Conservation (phyloP, 2,113 vertebrate genomes). For the Serilophus lunatus region DNA sequence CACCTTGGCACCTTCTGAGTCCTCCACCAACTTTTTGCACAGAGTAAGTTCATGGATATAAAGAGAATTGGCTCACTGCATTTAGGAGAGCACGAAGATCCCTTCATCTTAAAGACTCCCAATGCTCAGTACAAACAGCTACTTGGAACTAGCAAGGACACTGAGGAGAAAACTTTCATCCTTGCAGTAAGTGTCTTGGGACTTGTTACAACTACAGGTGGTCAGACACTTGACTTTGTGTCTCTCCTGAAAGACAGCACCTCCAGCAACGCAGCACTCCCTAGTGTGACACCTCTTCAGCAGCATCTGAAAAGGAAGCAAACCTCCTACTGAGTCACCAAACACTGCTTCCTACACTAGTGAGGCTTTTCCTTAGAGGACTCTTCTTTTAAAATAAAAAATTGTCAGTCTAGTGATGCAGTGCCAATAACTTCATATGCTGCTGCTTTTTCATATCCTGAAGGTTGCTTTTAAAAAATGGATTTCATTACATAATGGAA, state of each 20-base stretch:
- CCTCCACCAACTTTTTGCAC: neutral
- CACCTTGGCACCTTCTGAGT: neutral
- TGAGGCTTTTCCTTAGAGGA: neutral
- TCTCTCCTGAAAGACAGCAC: constrained; percentile 43
- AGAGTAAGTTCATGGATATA: neutral
- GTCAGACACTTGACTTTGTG: constrained; percentile 34
- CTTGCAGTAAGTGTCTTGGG: constrained; percentile 6
- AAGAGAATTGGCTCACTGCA: neutral
- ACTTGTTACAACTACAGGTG: constrained; percentile 54
- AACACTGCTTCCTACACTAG: constrained; percentile 14
- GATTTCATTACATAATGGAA: neutral
- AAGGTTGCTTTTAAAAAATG: constrained; percentile 16
- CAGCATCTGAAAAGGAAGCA: neutral
- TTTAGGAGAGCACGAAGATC: neutral
- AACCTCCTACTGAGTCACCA: constrained; percentile 51
- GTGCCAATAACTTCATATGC: neutral
- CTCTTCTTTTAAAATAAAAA: constrained; percentile 41
- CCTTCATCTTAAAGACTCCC: neutral
- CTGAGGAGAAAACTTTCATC: constrained; percentile 43
- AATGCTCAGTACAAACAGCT: neutral
- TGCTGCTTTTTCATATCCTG: constrained; percentile 3
- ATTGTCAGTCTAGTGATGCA: neutral
- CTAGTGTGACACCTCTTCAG: constrained; percentile 14
- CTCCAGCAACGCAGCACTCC: neutral
- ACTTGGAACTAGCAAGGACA: constrained; percentile 15